phyloP scores from a whole-genome alignment of 1,140 invertebrate species.

The Drosophila kanapiae region DNA sequence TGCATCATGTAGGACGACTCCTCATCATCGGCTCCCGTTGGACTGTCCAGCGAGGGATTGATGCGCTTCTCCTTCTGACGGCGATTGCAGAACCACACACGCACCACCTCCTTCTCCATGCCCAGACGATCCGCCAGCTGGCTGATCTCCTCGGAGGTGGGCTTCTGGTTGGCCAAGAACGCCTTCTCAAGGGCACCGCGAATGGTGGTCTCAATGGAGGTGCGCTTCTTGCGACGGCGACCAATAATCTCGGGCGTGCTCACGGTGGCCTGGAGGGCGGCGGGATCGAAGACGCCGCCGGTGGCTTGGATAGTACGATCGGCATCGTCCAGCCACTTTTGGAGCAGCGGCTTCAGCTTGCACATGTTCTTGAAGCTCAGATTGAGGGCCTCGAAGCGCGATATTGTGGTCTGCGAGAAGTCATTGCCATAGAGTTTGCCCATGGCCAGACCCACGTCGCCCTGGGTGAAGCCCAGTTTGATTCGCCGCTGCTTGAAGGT shows the following conservation, averaged over 20 bases:
- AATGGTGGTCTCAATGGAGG: constrained; percentile 98
- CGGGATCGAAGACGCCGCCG: constrained; percentile 86
- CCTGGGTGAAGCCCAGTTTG: constrained; percentile 98
- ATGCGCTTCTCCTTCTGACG: constrained; percentile 96
- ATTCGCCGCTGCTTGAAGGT: constrained; percentile 98
- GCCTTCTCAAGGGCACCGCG: constrained; percentile 97
- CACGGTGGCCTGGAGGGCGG: constrained; percentile 91
- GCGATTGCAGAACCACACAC: constrained; percentile 98
- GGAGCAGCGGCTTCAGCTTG: constrained; percentile 98
- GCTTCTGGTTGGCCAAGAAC: constrained; percentile 98
- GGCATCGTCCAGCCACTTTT: constrained; percentile 99
- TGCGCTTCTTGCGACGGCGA: constrained; percentile 97
- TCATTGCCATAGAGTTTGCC: constrained; percentile 99
- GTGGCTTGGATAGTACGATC: constrained; percentile 95
- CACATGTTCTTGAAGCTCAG: constrained; percentile 99
- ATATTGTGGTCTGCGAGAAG: constrained; percentile 99
- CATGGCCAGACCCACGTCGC: constrained; percentile 99
- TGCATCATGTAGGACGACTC: constrained; percentile 81
- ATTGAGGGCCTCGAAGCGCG: constrained; percentile 98
- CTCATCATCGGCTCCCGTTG: constrained; percentile 76
- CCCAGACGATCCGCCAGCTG: constrained; percentile 95
- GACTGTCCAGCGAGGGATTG: constrained; percentile 88
- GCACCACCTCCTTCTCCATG: constrained; percentile 99
- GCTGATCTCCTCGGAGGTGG: constrained; percentile 98
- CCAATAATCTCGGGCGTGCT: constrained; percentile 95